Conservation (phyloP, 2,113 vertebrate species). For the Todiramphus saurophagus region DNA sequence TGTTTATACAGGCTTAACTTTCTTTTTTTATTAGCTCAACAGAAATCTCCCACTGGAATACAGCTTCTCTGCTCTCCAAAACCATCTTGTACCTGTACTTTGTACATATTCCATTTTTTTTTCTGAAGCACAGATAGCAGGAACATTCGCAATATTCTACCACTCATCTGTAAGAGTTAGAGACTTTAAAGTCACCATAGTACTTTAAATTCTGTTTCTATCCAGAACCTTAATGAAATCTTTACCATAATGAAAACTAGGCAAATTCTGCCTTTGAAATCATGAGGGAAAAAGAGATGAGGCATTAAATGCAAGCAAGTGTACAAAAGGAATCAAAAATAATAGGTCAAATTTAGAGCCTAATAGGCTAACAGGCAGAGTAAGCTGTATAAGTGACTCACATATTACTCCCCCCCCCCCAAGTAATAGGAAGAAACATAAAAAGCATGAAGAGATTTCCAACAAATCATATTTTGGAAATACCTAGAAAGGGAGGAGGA, state of each 20-base stretch:
- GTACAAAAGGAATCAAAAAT: constrained; percentile 3
- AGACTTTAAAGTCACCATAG: not conserved
- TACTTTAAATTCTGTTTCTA: constrained; percentile 1
- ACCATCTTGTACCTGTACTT: not conserved
- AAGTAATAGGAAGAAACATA: not conserved
- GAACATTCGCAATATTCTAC: not conserved
- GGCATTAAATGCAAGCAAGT: not conserved
- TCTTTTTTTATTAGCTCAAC: not conserved
- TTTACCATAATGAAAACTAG: not conserved
- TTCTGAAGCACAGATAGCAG: not conserved
- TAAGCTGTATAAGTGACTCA: not conserved
- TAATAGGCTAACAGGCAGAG: not conserved
- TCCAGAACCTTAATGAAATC: not conserved
- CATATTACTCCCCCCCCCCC: no score
- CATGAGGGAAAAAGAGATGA: not conserved
- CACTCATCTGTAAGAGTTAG: not conserved
- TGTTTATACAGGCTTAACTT: constrained; percentile 32
- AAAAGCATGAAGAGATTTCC: not conserved
- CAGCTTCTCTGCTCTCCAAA: not conserved
- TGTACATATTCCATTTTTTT: not conserved
- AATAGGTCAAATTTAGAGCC: not conserved
- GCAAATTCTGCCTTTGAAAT: not conserved
- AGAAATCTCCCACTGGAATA: not conserved
- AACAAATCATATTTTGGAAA: not conserved
- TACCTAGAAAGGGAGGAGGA: not conserved